Percentiles rank a stretch among this genome's conserved stretches.
phyloP scores from a whole-genome alignment of 2,888 invertebrate species.

The Amiota communis region DNA sequence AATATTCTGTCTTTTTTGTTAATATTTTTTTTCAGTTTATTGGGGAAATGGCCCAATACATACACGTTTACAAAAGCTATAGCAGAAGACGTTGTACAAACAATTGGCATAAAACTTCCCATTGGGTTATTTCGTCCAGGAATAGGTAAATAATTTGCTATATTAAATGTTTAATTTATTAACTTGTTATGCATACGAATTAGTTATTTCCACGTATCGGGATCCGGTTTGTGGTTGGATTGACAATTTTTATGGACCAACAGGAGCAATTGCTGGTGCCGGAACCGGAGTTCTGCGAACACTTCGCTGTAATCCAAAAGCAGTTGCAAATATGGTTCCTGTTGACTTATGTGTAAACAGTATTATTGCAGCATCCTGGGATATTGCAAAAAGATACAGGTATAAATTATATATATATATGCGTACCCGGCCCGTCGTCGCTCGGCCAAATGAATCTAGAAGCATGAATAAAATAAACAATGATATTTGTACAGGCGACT shows the following conservation, averaged over 20 bases:
- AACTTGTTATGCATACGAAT: constrained; percentile 40
- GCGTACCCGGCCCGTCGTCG: too few relatives aligned
- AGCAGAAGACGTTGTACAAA: constrained; percentile 84
- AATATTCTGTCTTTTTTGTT: too few relatives aligned
- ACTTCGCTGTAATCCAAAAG: constrained; percentile 80
- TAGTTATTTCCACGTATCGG: constrained; percentile 80
- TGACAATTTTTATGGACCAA: constrained; percentile 92
- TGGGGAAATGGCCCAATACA: constrained; percentile 87
- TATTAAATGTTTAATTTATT: background rate
- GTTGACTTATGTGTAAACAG: constrained; percentile 88
- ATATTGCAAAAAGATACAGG: constrained; percentile 75
- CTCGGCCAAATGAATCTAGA: too few relatives aligned
- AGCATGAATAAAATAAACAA: too few relatives aligned
- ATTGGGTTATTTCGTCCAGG: constrained; percentile 88
- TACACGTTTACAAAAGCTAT: constrained; percentile 94
- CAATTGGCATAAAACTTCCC: constrained; percentile 81
- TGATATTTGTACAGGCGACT: too few relatives aligned
- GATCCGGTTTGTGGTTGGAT: constrained; percentile 90
- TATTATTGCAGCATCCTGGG: constrained; percentile 85
- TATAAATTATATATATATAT: constrained; percentile 25
- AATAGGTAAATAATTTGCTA: constrained; percentile 77
- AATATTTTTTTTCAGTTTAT: constrained; percentile 74
- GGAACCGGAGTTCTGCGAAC: constrained; percentile 83
- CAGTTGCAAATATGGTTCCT: constrained; percentile 85
- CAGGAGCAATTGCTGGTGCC: constrained; percentile 82